A percentile compares a stretch with the other conserved stretches of the same genome.
These are phyloP conservation scores for Xanthia togata DNA, from an alignment of 2,888 invertebrate species.

Conservation along the genomic window DNA sequence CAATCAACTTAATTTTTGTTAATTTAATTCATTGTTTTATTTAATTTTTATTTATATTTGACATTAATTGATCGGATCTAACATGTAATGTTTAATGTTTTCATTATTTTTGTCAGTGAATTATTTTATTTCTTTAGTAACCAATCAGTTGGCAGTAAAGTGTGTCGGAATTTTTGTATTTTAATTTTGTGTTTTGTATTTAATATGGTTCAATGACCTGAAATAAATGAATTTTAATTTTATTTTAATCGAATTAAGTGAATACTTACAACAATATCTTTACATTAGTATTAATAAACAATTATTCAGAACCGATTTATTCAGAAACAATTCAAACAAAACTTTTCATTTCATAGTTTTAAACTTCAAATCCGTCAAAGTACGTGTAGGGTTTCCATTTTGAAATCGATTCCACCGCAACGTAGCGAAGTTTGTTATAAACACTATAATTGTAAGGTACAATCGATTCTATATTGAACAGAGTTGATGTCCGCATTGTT, in stretches of 20 bases:
- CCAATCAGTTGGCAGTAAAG: no score
- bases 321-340: not conserved
- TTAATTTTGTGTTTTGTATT: no score
- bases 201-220: no score
- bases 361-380: slow-evolving; percentile 22
- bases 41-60: no score
- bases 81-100: no score
- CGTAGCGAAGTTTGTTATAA: slow-evolving; percentile 61
- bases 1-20: no score
- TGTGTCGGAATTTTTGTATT: no score
- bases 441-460: slow-evolving; percentile 67
- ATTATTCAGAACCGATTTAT: slow-evolving; percentile 2
- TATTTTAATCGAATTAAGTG: not conserved
- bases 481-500: slow-evolving; percentile 68
- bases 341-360: not conserved
- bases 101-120: no score
- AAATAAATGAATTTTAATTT: no score
- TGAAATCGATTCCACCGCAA: slow-evolving; percentile 38
- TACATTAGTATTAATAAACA: not conserved
- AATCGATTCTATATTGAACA: slow-evolving; percentile 72
- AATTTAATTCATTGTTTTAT: no score
- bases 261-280: not conserved
- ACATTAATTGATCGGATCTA: no score
- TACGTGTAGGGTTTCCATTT: slow-evolving; percentile 21
- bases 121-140: no score